Percentiles rank a stretch among this genome's conserved stretches.
phyloP scores from a whole-genome alignment of 2,113 vertebrate genomes.

The Neodon shergylaensis region DNA sequence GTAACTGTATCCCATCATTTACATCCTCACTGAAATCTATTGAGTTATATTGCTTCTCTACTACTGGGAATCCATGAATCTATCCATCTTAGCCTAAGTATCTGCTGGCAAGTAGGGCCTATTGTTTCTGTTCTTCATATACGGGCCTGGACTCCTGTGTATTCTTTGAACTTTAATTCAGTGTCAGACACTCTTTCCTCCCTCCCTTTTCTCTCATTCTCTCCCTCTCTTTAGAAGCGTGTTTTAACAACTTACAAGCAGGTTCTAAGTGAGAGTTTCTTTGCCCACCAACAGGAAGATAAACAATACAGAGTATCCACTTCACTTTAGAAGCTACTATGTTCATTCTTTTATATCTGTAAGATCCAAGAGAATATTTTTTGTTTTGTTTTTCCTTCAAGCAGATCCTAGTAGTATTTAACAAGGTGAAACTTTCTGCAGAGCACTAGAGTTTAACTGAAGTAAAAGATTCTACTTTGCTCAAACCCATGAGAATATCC shows the following conservation, averaged over 20 bases:
- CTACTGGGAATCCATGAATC: background rate
- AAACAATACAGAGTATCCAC: slow-evolving; percentile 17
- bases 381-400: background rate
- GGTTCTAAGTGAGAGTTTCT: slow-evolving; percentile 28
- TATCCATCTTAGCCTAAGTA: background rate
- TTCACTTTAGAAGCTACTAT: slow-evolving; percentile 51
- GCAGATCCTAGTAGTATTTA: slow-evolving; percentile 44
- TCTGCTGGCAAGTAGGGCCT: background rate
- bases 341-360: slow-evolving; percentile 56
- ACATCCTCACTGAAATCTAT: slow-evolving; percentile 19
- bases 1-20: background rate
- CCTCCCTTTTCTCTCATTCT: background rate
- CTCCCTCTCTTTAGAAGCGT: background rate
- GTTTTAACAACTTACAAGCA: slow-evolving; percentile 23
- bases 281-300: background rate
- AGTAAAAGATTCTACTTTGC: slow-evolving; percentile 33
- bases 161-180: slow-evolving; percentile 26
- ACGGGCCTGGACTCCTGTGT: background rate
- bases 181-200: background rate
- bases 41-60: background rate
- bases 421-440: slow-evolving; percentile 33
- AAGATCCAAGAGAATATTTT: background rate
- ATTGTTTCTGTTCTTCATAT: slow-evolving; percentile 14
- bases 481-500: background rate
- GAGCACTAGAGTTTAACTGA: slow-evolving; percentile 50